phyloP scores from a whole-genome alignment of 2,888 invertebrate genomes.

The Philopedon plagiatum region DNA sequence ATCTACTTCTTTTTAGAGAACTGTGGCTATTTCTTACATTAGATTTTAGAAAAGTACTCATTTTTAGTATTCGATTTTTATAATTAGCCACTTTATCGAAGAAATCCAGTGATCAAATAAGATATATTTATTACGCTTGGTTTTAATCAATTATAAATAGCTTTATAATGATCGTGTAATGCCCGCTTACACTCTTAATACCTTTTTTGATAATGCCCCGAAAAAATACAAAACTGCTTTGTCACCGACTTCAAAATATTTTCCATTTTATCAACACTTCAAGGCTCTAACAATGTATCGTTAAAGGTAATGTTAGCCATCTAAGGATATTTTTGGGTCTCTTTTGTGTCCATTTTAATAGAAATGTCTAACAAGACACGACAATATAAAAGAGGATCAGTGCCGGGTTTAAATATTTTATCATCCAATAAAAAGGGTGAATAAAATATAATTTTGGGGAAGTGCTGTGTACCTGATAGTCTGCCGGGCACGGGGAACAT shows the following conservation, averaged over 20 bases:
- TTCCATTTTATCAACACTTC: slow-evolving; percentile 20
- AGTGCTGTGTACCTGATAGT: too few relatives aligned
- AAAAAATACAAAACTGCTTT: slow-evolving; percentile 15
- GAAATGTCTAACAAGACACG: slow-evolving; percentile 8
- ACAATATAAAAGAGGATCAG: neutral
- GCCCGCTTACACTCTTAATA: neutral
- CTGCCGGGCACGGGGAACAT: too few relatives aligned
- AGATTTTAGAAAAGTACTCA: too few relatives aligned
- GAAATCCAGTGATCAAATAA: too few relatives aligned
- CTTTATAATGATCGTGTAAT: slow-evolving; percentile 12
- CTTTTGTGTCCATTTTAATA: slow-evolving; percentile 17
- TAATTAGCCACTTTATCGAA: too few relatives aligned
- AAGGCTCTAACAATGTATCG: slow-evolving; percentile 10
- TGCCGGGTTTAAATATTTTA: neutral
- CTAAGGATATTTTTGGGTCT: slow-evolving; percentile 15
- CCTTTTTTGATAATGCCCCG: neutral
- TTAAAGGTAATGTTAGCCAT: slow-evolving; percentile 20
- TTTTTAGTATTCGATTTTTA: too few relatives aligned
- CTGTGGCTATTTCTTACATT: too few relatives aligned
- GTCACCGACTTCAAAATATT: slow-evolving; percentile 21
- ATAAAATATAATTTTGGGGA: too few relatives aligned
- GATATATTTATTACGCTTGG: neutral
- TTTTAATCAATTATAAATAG: neutral
- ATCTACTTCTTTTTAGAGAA: too few relatives aligned
- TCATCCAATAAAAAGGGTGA: neutral